Percentiles rank a stretch among this genome's conserved stretches.
These are phyloP conservation scores for Myotis vivesi DNA, from an alignment of 2,797 vertebrate species.

Conservation along the genomic window DNA sequence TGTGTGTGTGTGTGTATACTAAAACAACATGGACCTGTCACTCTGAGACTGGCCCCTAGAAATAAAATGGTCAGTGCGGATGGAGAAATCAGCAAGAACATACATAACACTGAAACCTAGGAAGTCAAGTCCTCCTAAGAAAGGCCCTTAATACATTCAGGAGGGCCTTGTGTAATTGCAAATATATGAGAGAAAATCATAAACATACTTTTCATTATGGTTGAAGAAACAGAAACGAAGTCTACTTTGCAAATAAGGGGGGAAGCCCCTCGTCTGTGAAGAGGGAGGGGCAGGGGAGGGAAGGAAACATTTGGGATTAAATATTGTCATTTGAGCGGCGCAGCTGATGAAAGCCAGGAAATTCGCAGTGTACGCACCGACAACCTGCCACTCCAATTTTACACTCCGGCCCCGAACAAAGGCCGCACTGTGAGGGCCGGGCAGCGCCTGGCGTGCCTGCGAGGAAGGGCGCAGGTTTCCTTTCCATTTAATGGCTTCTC, in stretches of 20 bases:
- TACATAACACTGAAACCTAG: not conserved
- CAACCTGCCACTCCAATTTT: constrained; percentile 45
- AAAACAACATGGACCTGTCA: not conserved
- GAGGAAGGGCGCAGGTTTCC: constrained; percentile 22
- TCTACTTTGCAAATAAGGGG: not conserved
- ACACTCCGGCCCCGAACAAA: constrained; percentile 61
- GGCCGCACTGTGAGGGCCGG: constrained; percentile 56
- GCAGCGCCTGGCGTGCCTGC: not conserved
- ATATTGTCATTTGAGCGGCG: constrained; percentile 22
- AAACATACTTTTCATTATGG: not conserved
- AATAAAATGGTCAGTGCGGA: not conserved
- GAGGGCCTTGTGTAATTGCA: not conserved
- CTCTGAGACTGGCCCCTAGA: rapidly evolving
- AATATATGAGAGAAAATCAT: not conserved
- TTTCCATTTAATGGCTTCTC: constrained; percentile 65
- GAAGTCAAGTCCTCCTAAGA: not conserved
- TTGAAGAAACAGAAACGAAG: not conserved
- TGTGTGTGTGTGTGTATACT: not conserved
- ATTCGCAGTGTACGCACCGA: not conserved
- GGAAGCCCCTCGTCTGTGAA: not conserved
- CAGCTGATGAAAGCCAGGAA: constrained; percentile 65
- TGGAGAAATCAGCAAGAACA: not conserved
- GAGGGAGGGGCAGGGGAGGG: not conserved
- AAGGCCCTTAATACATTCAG: not conserved
- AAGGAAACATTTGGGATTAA: constrained; percentile 46